These are phyloP conservation scores for Abscondita cerata DNA, from an alignment of 2,888 invertebrate genomes.

Conservation along the genomic window DNA sequence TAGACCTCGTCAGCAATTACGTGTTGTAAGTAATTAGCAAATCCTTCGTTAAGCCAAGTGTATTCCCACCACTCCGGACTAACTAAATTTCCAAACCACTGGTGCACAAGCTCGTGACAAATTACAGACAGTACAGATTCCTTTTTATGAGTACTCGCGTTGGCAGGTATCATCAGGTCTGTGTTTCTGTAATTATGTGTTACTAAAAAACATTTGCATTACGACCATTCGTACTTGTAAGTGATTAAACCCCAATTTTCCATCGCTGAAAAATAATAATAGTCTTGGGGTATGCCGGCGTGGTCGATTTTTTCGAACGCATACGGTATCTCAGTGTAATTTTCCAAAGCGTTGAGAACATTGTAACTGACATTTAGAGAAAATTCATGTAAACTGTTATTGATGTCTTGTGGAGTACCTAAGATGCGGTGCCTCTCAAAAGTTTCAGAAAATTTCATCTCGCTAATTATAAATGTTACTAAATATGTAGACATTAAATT, in stretches of 20 bases:
- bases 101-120: slow-evolving; percentile 73
- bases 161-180: slow-evolving; percentile 62
- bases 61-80: slow-evolving; percentile 71
- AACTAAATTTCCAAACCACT: slow-evolving; percentile 74
- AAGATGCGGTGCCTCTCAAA: slow-evolving; percentile 43
- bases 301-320: slow-evolving; percentile 71
- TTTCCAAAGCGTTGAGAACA: slow-evolving; percentile 60
- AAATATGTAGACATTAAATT: slow-evolving; percentile 78
- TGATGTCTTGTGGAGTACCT: slow-evolving; percentile 44
- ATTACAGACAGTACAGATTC: slow-evolving; percentile 61
- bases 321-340: slow-evolving; percentile 65
- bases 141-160: slow-evolving; percentile 56
- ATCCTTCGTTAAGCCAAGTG: slow-evolving; percentile 73
- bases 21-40: slow-evolving; percentile 67
- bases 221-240: slow-evolving; percentile 62
- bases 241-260: slow-evolving; percentile 94
- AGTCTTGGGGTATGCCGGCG: slow-evolving; percentile 13
- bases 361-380: slow-evolving; percentile 58
- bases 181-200: slow-evolving; percentile 59
- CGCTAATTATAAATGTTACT: slow-evolving; percentile 76
- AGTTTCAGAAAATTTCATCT: slow-evolving; percentile 57
- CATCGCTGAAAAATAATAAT: slow-evolving; percentile 62
- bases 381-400: slow-evolving; percentile 52
- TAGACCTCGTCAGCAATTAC: slow-evolving; percentile 53
- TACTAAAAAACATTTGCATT: neutral